Conservation (phyloP, 1,140 invertebrate genomes). For the Coelopa frigida region DNA sequence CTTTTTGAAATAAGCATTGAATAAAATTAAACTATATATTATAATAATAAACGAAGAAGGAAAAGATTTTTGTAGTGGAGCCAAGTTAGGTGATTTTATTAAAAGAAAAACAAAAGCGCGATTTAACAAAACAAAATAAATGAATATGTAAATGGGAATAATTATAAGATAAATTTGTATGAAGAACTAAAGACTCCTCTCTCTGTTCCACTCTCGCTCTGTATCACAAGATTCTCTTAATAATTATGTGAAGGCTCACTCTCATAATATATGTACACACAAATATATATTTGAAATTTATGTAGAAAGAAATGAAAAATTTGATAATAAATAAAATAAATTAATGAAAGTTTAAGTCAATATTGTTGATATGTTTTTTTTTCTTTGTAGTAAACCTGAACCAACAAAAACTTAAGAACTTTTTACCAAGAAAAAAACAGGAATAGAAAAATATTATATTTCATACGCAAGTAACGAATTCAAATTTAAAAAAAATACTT, state of each 20-base stretch:
- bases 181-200: no score
- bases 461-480: not conserved
- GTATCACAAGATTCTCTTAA: not conserved
- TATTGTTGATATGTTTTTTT: constrained; percentile 7
- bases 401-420: not conserved
- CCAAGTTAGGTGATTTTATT: not conserved
- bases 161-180: not conserved
- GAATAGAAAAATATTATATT: constrained; percentile 1
- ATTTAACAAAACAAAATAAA: not conserved
- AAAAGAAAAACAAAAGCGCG: not conserved
- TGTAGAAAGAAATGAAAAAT: constrained; percentile 8
- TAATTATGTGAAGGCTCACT: constrained; percentile 8
- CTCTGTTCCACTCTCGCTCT: no score
- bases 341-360: constrained; percentile 9
- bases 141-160: constrained; percentile 2
- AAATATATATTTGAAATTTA: constrained; percentile 3
- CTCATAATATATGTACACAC: not conserved
- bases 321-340: constrained; percentile 12
- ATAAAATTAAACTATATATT: constrained; percentile 6
- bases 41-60: constrained; percentile 9
- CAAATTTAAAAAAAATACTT: no score
- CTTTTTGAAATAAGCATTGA: not conserved
- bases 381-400: constrained; percentile 3
- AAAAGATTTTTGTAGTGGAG: constrained; percentile 5
- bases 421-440: no score